A percentile compares a stretch with the other conserved stretches of the same genome.
Conservation (phyloP, 2,888 invertebrate species). For the Cantharis lateralis region DNA sequence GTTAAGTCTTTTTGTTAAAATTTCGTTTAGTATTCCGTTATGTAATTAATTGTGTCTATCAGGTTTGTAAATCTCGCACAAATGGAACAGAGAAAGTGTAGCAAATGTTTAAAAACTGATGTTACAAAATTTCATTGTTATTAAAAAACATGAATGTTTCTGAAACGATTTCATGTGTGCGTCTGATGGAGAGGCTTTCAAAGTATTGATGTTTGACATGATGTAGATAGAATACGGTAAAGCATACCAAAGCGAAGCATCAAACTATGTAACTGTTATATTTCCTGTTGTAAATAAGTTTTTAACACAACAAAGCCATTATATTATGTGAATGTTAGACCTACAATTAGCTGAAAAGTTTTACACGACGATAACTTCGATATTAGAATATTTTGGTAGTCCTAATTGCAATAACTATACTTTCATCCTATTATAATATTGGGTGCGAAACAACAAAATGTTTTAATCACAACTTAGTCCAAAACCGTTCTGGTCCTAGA, state of each 20-base stretch:
- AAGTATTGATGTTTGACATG: conserved; percentile 6
- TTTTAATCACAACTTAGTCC: not conserved
- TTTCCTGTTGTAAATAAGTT: conserved; percentile 11
- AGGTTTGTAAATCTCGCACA: not conserved
- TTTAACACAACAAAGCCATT: conserved; percentile 5
- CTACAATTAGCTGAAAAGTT: not conserved
- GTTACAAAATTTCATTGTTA: not conserved
- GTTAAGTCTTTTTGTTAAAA: not conserved
- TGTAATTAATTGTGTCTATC: not conserved
- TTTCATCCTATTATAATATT: not conserved
- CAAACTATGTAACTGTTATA: conserved; percentile 18
- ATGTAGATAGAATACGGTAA: conserved; percentile 17
- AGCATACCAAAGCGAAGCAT: conserved; percentile 15
- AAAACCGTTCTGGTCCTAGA: not conserved
- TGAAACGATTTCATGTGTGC: not conserved
- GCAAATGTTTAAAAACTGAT: not conserved
- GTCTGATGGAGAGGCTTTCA: not conserved
- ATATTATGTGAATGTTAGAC: not conserved
- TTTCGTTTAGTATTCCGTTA: not conserved
- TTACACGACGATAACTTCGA: not conserved
- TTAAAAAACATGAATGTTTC: not conserved
- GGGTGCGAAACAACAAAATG: not conserved
- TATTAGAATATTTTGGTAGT: not conserved
- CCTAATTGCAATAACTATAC: not conserved
- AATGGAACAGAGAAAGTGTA: not conserved